Base-by-base conservation (phyloP, 1,140 invertebrate genomes). In the Oryzaephilus surinamensis region DNA sequence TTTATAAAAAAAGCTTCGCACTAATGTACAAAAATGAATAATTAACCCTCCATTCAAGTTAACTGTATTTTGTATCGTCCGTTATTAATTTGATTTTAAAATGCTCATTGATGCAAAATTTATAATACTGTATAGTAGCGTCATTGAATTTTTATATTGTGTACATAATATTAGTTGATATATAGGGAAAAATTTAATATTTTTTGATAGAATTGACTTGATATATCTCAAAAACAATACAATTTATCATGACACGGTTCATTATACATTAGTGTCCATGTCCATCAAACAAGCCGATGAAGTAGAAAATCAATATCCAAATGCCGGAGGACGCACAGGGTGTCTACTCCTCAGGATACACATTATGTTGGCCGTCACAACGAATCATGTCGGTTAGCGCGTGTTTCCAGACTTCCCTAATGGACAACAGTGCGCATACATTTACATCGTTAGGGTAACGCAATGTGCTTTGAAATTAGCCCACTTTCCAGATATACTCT, bases 211-310 rank as follows among this genome's bases (percentile, higher is more conserved):
- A n/a, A n/a, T n/a, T n/a, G n/a, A n/a, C n/a, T n/a, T n/a, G n/a
- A n/a, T n/a, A n/a, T n/a, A n/a, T n/a, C n/a, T n/a, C n/a, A n/a
- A 40, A 40, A 40, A 40, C 38, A 40, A 40, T 33, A 40, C 32
- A 40, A 40, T 40, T 24, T 32, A 40, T 40, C 38, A 40, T 31
- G 21, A 30, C 24, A 31, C 20, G 30, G 38, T 15, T 33, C 30
- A 21, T 12, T n/a, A n/a, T n/a, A n/a, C n/a, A 14, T 40, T 31
- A 32, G 38, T 32, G 20, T 40, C 38, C 19, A 20, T 40, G 38
- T 21, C 30, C 32, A 40, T 40, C 38, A 40, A 40, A 40, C 30
- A 40, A 40, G 30, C 38, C 38, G 38, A 40, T 40, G 38, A 31
- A 31, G 38, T 31, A 32, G 29, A 40, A 40, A 40, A 40, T 40